Evolutionary conservation across 2,888 invertebrate species (phyloP).

Genomic region (Phymatocera aterrima): DNA sequence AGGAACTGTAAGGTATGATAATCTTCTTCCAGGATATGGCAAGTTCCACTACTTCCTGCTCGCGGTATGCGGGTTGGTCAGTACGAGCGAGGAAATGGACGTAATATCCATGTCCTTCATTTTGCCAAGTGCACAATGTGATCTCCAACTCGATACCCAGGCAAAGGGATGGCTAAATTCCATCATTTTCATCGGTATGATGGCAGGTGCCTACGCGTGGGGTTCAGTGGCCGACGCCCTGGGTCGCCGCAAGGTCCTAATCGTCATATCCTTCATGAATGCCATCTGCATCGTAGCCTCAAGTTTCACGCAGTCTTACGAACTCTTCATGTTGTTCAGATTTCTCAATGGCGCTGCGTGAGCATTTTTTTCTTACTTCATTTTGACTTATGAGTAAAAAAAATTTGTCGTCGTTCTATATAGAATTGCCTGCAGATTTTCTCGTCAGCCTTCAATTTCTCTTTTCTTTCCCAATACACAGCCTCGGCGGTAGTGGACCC

Average conservation of each 20-base stretch:
- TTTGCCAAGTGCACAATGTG: slow-evolving; percentile 94
- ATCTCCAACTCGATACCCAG: slow-evolving; percentile 89
- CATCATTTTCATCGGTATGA: slow-evolving; percentile 93
- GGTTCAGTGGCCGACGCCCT: slow-evolving; percentile 93
- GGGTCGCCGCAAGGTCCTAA: slow-evolving; percentile 91
- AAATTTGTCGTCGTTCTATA: too few relatives aligned
- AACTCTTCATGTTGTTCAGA: slow-evolving; percentile 92
- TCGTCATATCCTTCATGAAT: slow-evolving; percentile 93
- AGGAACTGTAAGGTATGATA: too few relatives aligned
- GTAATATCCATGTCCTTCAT: slow-evolving; percentile 97
- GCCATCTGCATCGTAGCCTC: slow-evolving; percentile 93
- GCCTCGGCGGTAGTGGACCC: slow-evolving; percentile 92
- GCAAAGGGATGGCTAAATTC: slow-evolving; percentile 91
- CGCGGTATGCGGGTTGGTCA: slow-evolving; percentile 95
- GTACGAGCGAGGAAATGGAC: slow-evolving; percentile 97
- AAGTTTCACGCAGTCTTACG: slow-evolving; percentile 92
- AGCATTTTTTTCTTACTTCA: slow-evolving; percentile 72
- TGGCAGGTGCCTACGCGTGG: slow-evolving; percentile 96
- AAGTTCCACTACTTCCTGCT: slow-evolving; percentile 93
- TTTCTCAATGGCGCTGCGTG: slow-evolving; percentile 96
- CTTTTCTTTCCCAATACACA: slow-evolving; percentile 73
- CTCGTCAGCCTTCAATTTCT: too few relatives aligned
- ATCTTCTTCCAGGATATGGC: slow-evolving; percentile 82
- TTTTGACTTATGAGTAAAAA: slow-evolving; percentile 1
- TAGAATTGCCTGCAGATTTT: too few relatives aligned